Conservation (phyloP, 2,888 invertebrate species). For the Anodontia alba region DNA sequence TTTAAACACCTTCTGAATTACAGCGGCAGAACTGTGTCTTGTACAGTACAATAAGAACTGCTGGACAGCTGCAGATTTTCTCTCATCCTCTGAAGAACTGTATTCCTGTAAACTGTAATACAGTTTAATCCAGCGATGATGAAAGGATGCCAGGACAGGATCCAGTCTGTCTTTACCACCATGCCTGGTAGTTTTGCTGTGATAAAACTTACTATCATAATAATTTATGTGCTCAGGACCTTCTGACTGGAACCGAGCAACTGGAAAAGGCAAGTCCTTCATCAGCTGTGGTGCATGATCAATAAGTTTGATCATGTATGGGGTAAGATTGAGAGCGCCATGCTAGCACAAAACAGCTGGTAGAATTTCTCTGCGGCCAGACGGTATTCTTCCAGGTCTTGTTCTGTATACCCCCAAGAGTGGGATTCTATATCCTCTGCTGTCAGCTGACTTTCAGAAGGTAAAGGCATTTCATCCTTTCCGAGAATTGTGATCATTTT, state of each 20-base stretch:
- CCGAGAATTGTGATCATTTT: not conserved
- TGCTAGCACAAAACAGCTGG: not conserved
- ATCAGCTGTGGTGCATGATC: slow-evolving; percentile 11
- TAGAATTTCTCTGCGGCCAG: not conserved
- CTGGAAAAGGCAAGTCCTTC: not conserved
- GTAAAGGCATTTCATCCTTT: too few relatives aligned
- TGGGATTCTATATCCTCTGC: not conserved
- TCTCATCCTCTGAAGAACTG: not conserved
- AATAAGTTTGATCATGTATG: slow-evolving; percentile 9
- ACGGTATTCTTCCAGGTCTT: not conserved
- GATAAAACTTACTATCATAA: not conserved
- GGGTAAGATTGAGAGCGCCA: not conserved
- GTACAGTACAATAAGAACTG: not conserved
- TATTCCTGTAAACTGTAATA: not conserved
- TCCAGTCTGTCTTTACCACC: not conserved
- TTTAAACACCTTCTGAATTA: not conserved
- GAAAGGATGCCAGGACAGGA: not conserved
- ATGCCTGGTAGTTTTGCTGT: not conserved
- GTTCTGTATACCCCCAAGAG: not conserved
- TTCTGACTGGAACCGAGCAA: not conserved
- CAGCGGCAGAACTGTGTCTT: not conserved
- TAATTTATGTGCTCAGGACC: slow-evolving; percentile 3
- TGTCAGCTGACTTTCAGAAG: too few relatives aligned
- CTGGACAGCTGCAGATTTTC: not conserved
- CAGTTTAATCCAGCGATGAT: not conserved